Percentiles rank a stretch among this genome's conserved stretches.
These are phyloP conservation scores for Cerastis rubricosa DNA, from an alignment of 2,888 invertebrate species.

Conservation along the genomic window DNA sequence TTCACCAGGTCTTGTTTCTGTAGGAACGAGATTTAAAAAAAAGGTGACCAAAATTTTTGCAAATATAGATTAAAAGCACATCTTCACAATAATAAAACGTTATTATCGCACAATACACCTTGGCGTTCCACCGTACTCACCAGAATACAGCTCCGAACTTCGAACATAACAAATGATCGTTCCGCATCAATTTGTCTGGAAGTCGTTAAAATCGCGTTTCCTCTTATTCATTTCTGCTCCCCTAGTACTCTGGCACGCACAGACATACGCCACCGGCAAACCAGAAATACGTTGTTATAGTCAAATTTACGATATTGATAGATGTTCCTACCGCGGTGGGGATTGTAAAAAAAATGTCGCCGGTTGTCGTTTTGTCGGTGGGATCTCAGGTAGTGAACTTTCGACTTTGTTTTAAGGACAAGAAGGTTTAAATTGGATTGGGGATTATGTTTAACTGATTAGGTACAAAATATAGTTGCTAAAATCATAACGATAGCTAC, in stretches of 20 bases:
- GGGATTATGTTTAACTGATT: background rate
- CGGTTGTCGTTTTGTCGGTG: slow-evolving; percentile 47
- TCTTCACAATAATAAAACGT: background rate
- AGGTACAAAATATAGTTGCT: slow-evolving; percentile 10
- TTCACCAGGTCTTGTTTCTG: no score
- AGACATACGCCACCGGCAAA: slow-evolving; percentile 75
- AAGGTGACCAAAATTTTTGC: no score
- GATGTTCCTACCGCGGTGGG: slow-evolving; percentile 70
- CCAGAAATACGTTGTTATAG: slow-evolving; percentile 80
- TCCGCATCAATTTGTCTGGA: slow-evolving; percentile 85
- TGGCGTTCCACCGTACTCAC: background rate
- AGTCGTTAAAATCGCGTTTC: slow-evolving; percentile 87
- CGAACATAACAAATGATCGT: slow-evolving; percentile 86
- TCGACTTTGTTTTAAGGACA: background rate
- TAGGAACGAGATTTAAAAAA: no score
- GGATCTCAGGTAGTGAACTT: slow-evolving; percentile 2
- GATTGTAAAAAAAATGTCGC: slow-evolving; percentile 68
- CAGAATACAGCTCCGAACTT: slow-evolving; percentile 76
- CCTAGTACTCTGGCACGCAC: slow-evolving; percentile 74
- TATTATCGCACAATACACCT: slow-evolving; percentile 10
- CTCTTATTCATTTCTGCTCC: slow-evolving; percentile 87
- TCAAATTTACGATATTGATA: slow-evolving; percentile 81
- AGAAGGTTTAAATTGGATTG: slow-evolving; percentile 33
- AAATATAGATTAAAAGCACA: background rate
- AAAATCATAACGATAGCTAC: background rate